These are phyloP conservation scores for Amblyjoppa fuscipennis DNA, from an alignment of 2,888 invertebrate genomes.

Conservation along the genomic window DNA sequence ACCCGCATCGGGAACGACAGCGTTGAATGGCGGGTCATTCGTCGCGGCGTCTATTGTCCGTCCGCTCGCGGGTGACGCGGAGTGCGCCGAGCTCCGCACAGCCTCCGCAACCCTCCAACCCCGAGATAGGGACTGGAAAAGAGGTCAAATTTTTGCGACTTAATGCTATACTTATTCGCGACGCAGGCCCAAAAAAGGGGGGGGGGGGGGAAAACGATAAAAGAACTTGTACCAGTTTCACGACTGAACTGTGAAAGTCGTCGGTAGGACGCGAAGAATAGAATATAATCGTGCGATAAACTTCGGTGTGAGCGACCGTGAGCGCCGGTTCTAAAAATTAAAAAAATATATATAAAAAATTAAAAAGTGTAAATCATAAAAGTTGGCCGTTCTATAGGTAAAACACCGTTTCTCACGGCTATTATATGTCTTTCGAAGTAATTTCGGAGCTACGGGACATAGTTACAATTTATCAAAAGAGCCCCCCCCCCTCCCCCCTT, in stretches of 20 bases:
- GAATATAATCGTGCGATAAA: constrained; percentile 1
- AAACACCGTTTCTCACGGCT: background rate
- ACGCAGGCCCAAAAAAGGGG: background rate
- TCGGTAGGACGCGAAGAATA: constrained; percentile 21
- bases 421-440: constrained; percentile 25
- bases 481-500: no score
- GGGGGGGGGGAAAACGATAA: background rate
- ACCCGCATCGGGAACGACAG: constrained; percentile 34
- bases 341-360: no score
- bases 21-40: constrained; percentile 53
- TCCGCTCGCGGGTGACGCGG: constrained; percentile 17
- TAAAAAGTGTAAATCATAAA: background rate
- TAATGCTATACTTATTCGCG: constrained; percentile 33
- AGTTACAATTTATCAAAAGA: constrained; percentile 55
- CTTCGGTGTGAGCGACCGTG: background rate
- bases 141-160: constrained; percentile 49
- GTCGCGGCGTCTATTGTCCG: constrained; percentile 52
- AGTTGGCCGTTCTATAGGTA: background rate
- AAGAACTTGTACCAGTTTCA: constrained; percentile 15
- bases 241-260: constrained; percentile 11
- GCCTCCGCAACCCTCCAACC: background rate
- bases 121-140: constrained; percentile 35
- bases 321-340: background rate
- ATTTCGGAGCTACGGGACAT: constrained; percentile 31
- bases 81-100: constrained; percentile 2